Base-by-base conservation (phyloP, 2,888 invertebrate species). In the Agrotis segetum region DNA sequence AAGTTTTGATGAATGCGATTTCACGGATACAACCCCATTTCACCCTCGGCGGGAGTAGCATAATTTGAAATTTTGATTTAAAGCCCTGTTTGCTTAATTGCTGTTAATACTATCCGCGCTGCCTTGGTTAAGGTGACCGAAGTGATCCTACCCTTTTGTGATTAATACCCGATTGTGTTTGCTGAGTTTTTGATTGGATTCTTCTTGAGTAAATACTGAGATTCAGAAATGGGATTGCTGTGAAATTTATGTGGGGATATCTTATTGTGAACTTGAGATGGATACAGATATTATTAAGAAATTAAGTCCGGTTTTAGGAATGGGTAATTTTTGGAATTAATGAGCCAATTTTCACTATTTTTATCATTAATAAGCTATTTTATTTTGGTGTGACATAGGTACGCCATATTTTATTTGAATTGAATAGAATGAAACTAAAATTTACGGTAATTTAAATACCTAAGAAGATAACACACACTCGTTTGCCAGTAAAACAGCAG, bases 1-100 rank as follows among this genome's bases (percentile, higher is more conserved):
- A 95, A 95, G 95, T 95, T 95, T 95, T 95, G 95, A 95, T 95
- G 94, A 95, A 95, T 95, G 93, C 92, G 94, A 95, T 94, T 94
- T 92, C 92, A 92, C 91, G 92, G 92, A 92, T 92, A 92, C 90
- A 90, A 87, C 89, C 89, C 84, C 74, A 80, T 86, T 86, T 85
- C 77, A 84, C 83, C 79, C 85, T 85, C 81, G 78, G 82, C 81
- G 83, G 85, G 87, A 85, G 87, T 86, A 87, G 89, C 87, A 89
- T 91, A 91, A 94, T 94, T 94, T 92, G 92, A 92, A 93, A 94
- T 94, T 94, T 93, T 93, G 92, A 93, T 94, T 92, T 92, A 90
- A 90, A 88, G 88, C 88, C 89, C 86, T 91, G 91, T 91, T 90
- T 90, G 86, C 88, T 88, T 92, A 92, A 92, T 93, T 91, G 90